Evolutionary conservation across 1,140 invertebrate genomes (phyloP).

Genomic region (Goniozus legneri): DNA sequence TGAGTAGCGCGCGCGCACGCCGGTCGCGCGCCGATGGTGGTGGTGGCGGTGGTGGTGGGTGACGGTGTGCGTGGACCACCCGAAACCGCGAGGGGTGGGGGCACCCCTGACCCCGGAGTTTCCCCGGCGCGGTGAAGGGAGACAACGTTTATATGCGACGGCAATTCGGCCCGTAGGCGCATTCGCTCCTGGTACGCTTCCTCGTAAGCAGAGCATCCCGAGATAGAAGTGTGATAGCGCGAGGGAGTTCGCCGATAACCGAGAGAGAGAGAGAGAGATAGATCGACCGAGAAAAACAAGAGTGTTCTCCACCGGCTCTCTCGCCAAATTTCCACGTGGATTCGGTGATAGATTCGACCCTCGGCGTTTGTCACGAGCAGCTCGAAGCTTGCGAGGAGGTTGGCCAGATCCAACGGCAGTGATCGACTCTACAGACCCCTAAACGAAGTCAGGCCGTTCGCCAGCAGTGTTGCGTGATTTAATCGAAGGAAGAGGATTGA

Average conservation of each 20-base stretch:
- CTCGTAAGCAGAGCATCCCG: conserved; percentile 43
- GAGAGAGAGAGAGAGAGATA: conserved; percentile 5
- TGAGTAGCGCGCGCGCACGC: too few species aligned
- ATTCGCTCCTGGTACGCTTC: conserved; percentile 55
- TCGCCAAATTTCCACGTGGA: too few species aligned
- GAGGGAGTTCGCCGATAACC: conserved; percentile 2
- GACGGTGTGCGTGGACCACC: conserved; percentile 26
- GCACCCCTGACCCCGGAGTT: conserved; percentile 51
- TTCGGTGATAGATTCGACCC: too few species aligned
- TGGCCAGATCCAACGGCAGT: too few species aligned
- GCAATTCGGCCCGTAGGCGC: conserved; percentile 50
- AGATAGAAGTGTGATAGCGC: conserved; percentile 2
- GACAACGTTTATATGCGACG: conserved; percentile 54
- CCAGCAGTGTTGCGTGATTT: too few species aligned
- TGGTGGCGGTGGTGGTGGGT: conserved; percentile 16
- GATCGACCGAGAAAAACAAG: too few species aligned
- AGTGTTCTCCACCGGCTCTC: too few species aligned
- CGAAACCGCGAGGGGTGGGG: too few species aligned
- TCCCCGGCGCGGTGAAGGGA: conserved; percentile 52
- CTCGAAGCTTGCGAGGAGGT: too few species aligned
- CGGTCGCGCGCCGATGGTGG: conserved; percentile 17
- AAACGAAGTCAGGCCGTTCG: too few species aligned
- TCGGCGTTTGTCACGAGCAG: too few species aligned
- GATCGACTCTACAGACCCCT: too few species aligned
- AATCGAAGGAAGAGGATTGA: conserved; percentile 12